phyloP scores from a whole-genome alignment of 2,797 vertebrate species.

The Enteromius treurensis region DNA sequence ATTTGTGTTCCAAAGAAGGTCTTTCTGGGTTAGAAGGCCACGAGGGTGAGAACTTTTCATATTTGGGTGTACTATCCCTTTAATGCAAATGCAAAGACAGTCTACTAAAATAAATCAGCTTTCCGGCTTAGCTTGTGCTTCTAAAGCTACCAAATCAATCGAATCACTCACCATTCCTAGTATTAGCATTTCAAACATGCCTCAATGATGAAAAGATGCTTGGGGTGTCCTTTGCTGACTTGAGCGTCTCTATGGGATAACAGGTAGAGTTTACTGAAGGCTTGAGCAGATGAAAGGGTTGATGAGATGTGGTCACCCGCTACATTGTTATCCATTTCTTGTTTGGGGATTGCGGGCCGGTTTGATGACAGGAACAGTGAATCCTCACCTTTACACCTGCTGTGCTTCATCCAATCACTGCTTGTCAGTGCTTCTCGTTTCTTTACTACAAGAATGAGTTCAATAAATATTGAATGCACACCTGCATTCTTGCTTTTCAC shows the following conservation, averaged over 20 bases:
- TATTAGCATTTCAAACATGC: conserved; percentile 19
- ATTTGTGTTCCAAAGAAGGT: neutral
- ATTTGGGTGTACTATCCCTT: neutral
- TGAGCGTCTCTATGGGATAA: neutral
- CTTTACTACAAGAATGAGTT: neutral
- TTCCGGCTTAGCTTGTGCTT: conserved; percentile 1
- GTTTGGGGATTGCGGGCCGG: neutral
- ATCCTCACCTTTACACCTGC: neutral
- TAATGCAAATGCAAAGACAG: neutral
- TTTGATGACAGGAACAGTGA: neutral
- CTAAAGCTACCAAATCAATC: neutral
- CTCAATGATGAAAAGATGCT: conserved; percentile 22
- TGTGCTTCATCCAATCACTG: neutral
- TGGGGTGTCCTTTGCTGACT: neutral
- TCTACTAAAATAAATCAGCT: neutral
- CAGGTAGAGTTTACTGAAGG: conserved; percentile 17
- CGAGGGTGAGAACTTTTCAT: neutral
- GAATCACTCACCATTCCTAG: neutral
- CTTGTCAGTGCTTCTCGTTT: conserved; percentile 6
- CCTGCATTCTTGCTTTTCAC: conserved; percentile 2
- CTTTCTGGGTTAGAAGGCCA: neutral
- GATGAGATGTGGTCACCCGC: neutral
- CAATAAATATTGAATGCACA: conserved; percentile 18
- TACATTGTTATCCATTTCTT: neutral
- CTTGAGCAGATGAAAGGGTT: conserved; percentile 22